Conservation (phyloP, 1,140 invertebrate genomes). For the Bombus haemorrhoidalis region DNA sequence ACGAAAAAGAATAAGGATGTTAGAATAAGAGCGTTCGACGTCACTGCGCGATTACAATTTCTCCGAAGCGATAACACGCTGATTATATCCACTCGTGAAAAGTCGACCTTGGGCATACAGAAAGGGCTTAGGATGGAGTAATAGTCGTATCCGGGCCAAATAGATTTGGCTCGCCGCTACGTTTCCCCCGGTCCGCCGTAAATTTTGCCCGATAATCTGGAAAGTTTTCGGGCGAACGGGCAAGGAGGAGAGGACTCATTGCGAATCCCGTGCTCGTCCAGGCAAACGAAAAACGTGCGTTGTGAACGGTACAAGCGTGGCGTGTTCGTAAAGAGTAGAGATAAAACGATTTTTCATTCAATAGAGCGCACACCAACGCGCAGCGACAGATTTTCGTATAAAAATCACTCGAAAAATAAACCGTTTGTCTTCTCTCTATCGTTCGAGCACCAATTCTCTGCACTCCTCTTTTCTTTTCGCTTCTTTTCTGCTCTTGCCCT, state of each 20-base stretch:
- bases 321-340: background rate
- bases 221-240: slow-evolving; percentile 59
- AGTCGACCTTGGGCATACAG: slow-evolving; percentile 53
- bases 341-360: slow-evolving; percentile 5
- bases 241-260: slow-evolving; percentile 35
- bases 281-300: slow-evolving; percentile 49
- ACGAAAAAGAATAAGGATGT: background rate
- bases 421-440: too few relatives aligned
- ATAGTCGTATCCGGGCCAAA: slow-evolving; percentile 61
- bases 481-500: background rate
- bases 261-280: slow-evolving; percentile 37
- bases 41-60: background rate
- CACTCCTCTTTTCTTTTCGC: too few relatives aligned
- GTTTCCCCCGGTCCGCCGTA: slow-evolving; percentile 42
- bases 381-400: background rate
- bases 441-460: background rate
- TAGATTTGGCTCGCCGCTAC: slow-evolving; percentile 60
- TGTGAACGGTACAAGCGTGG: background rate
- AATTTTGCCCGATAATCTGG: slow-evolving; percentile 63
- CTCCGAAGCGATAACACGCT: slow-evolving; percentile 5
- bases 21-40: background rate
- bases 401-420: background rate
- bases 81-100: slow-evolving; percentile 35
- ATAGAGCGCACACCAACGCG: background rate
- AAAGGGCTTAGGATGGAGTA: slow-evolving; percentile 33